Evolutionary conservation across 2,888 invertebrate species (phyloP), one percentile per base, ranked within the genome.

Genomic region (Drosophila pseudotakahashii): DNA sequence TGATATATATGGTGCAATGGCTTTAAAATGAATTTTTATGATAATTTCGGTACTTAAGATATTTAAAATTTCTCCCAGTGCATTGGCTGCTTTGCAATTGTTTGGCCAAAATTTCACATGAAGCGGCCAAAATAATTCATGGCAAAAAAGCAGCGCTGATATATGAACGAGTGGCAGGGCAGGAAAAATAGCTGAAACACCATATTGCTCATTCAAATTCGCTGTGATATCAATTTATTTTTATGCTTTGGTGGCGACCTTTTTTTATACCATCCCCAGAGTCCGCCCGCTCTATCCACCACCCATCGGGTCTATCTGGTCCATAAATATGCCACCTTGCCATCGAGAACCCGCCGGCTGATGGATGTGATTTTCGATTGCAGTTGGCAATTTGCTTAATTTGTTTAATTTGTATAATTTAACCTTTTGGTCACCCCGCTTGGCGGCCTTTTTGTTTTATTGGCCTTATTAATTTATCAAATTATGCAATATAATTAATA

Each of bases 21-120:
- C 10, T 10, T 9, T 10, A 9, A 30, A 30, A 30, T 30, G 7
- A 30, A 30, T 30, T 7, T 26, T 26, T 26, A 26, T 26, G 26
- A 26, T 26, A 23, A 4, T 26, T 26, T 26, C 26, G 6, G 5
- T 26, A 26, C 6, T 26, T 5, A 26, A 26, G 26, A 6, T 26
- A 26, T 6, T 5, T 14, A 5, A 16, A 13, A 13, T 19, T 48
- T 48, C 11, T 19, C 2, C 1, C 13, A 13, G 32, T 48, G 48
- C 16, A 48, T 3, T 19, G 16, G 59, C 67, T 67, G 79, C 70
- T 72, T 75, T 68, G 71, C 75, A 67, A 75, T 77, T 87, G 77
- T 85, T 85, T 79, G 79, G 73, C 70, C 85, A 72, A 76, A 83
- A 88, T 79, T 79, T 84, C 85, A 79, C 72, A 81, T 81, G 77